These are phyloP conservation scores for Chaunax sp. DNA, from an alignment of 2,797 vertebrate genomes.

Conservation along the genomic window DNA sequence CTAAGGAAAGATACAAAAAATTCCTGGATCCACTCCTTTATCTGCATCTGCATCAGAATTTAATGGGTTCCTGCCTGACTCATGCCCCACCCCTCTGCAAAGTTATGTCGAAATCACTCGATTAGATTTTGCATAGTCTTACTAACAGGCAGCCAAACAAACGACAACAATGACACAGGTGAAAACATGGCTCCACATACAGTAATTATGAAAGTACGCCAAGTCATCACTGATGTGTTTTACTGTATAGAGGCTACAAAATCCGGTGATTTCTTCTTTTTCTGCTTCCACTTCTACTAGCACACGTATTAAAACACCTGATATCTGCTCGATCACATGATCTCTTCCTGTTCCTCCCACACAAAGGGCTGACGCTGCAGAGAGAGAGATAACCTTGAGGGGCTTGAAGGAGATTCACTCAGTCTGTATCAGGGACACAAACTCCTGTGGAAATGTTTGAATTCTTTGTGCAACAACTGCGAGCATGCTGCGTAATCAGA, in stretches of 20 bases:
- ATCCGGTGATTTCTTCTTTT: not conserved
- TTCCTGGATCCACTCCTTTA: no score
- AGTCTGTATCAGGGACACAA: slow-evolving; percentile 40
- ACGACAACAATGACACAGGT: no score
- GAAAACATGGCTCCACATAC: no score
- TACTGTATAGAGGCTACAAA: not conserved
- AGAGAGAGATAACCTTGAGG: slow-evolving; percentile 48
- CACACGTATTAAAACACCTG: not conserved
- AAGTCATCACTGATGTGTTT: not conserved
- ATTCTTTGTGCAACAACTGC: slow-evolving; percentile 15
- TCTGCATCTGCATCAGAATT: no score
- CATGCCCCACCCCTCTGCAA: no score
- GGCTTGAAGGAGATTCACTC: slow-evolving; percentile 1
- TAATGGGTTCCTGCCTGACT: no score
- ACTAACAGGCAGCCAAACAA: no score
- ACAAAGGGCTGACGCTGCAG: not conserved
- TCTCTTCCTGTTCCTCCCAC: not conserved
- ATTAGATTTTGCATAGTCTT: no score
- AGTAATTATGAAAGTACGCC: not conserved
- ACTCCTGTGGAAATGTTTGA: not conserved
- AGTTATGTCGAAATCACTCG: no score
- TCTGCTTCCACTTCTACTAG: slow-evolving; percentile 1
- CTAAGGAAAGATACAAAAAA: no score
- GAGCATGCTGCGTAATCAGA: slow-evolving; percentile 18
- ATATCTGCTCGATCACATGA: not conserved